Evolutionary conservation across 2,888 invertebrate species (phyloP), one percentile per base, ranked within the genome.

Genomic region (Orthonevra nobilis): DNA sequence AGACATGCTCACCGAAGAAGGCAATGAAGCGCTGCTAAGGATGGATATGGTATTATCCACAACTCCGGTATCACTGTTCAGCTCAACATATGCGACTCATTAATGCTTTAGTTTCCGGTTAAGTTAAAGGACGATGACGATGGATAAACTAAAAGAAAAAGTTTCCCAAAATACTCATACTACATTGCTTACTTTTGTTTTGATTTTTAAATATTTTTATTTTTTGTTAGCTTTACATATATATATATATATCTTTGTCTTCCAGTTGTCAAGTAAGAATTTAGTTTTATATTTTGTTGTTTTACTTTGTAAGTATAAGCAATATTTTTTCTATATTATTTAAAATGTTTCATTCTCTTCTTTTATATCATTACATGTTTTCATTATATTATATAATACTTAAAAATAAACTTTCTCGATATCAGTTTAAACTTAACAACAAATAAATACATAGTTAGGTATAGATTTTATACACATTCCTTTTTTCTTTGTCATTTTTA

Each of bases 361-460:
- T 44, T 14, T 50, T 42, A 23, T 28, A 48, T 19, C 44, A 46
- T 30, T 40, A 26, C 40, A 58, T 60, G 20, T 12, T 46, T 12
- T 38, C 38, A 14, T 26, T 2, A 23, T 15, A 44, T 52, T 52
- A 23, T 73, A 42, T 20, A 52, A 34, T 58, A 48, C 77, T 77
- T 77, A 77, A 77, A 72, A 60, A 77, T 77, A 73, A 50, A 46
- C 50, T 50, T 74, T 72, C 64, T 72, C 52, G 58, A 58, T 72
- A 38, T 72, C 63, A 19, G 58, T 81, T 81, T 64, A 82, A 82
- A 82, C 81, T 82, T 82, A 82, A 81, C 81, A 81, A 81, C 81
- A 82, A 82, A 82, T 82, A 82, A 82, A 82, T 82, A 82, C 72
- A 79, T 79, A 81, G 54, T 52, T 64, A 70, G 77, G 64, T 56